Conservation (phyloP, 2,888 invertebrate species). For the Eristalinus aeneus region DNA sequence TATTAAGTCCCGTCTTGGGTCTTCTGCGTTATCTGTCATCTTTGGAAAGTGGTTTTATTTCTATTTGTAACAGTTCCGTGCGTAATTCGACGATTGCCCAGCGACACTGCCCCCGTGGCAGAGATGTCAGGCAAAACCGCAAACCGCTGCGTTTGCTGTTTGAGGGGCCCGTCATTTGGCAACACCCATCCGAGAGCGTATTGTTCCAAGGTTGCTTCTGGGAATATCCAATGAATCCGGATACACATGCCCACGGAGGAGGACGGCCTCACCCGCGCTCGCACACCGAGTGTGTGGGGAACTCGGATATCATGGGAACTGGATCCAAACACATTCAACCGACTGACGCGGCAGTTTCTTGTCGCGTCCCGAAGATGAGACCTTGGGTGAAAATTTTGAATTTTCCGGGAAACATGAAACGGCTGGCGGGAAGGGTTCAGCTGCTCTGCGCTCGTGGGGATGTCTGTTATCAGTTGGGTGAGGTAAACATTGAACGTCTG, state of each 20-base stretch:
- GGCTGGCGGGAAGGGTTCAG: not conserved
- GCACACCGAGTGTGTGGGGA: constrained; percentile 9
- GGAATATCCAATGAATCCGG: constrained; percentile 44
- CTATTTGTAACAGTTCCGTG: constrained; percentile 29
- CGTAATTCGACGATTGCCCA: constrained; percentile 29
- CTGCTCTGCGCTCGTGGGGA: constrained; percentile 5
- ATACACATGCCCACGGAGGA: constrained; percentile 7
- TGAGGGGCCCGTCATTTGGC: constrained; percentile 55
- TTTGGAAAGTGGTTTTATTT: constrained; percentile 53
- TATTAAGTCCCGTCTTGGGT: constrained; percentile 28
- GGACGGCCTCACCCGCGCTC: not conserved
- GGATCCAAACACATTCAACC: not conserved
- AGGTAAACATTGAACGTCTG: not conserved
- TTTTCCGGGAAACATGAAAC: constrained; percentile 24
- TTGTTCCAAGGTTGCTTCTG: constrained; percentile 56
- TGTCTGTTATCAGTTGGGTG: constrained; percentile 18
- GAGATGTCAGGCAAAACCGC: not conserved
- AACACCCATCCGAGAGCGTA: constrained; percentile 36
- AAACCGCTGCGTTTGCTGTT: constrained; percentile 30
- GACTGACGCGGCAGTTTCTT: constrained; percentile 43
- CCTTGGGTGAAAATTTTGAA: not conserved
- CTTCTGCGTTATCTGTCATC: constrained; percentile 10
- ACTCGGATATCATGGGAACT: constrained; percentile 53
- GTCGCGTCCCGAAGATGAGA: constrained; percentile 26
- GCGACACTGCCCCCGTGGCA: not conserved